Evolutionary conservation across 2,888 invertebrate genomes (phyloP), one percentile per base, ranked within the genome.

Genomic region (Ormyrus nitidulus): DNA sequence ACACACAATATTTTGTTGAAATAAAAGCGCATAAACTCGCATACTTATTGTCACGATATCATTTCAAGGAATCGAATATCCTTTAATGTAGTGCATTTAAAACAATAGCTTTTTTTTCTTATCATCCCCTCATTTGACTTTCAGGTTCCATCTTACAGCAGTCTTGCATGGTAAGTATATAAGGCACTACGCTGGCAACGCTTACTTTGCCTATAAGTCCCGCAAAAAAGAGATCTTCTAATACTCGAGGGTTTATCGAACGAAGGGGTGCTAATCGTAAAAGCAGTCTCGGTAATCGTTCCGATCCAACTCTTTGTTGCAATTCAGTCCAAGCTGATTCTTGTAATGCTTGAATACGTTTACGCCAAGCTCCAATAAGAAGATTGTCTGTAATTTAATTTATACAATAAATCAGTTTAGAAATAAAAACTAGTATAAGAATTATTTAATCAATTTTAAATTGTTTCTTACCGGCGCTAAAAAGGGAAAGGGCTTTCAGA

Each of bases 171-270:
- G 87, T 95, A 84, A 99, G 93, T 88, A 99, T 95, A 86, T 95
- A 97, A 49, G 98, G 98, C 90, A 99, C 96, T 85, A 99, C 96
- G 88, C 96, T 97, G 88, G 99, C 98, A 81, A 99, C 98, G 91
- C 97, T 97, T 85, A 99, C 96, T 90, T 96, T 96, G 6, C 98
- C 98, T 68, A 98, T 95, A 82, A 98, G 93, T 71, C 96, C 97
- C 5, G 97, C 95, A 89, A 98, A 98, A 92, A 98, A 98, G 75
- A 98, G 93, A 88, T 98, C 98, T 90, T 98, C 98, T 74, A 98
- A 92, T 81, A 96, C 93, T 11, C 94, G 91, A 2, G 95, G 94
- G 77, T 95, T 94, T 88, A 95, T 94, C 84, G 94, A 93, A 84
- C 95, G 92, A 46, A 96, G 91, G 6, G 94, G 94, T 0, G 95